Conservation (phyloP, 2,888 invertebrate genomes). For the Steinernema scapterisci region DNA sequence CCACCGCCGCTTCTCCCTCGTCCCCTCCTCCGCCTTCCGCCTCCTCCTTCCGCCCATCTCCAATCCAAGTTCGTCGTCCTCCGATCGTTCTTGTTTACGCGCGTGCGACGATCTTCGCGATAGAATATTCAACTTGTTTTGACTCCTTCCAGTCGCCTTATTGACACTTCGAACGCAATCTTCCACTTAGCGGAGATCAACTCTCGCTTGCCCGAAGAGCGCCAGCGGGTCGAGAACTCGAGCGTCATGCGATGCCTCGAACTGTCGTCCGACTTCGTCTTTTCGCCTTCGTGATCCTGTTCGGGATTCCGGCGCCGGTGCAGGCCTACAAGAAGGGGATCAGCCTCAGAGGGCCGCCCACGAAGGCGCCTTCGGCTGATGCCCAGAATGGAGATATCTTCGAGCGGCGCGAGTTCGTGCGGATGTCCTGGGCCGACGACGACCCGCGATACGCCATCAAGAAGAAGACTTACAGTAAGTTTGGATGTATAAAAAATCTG, state of each 20-base stretch:
- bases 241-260: conserved; percentile 19
- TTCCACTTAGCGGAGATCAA: conserved; percentile 11
- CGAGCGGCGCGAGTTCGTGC: conserved; percentile 5
- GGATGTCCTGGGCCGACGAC: conserved; percentile 23
- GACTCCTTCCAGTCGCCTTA: conserved; percentile 22
- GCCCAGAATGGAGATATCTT: background rate
- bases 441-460: background rate
- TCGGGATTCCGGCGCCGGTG: background rate
- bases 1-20: too few species aligned
- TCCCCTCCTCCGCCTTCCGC: background rate
- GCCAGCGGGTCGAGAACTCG: background rate
- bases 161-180: conserved; percentile 28
- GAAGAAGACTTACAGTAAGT: conserved; percentile 31
- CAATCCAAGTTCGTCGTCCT: background rate
- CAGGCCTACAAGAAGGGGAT: background rate
- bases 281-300: background rate
- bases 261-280: conserved; percentile 14
- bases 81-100: conserved; percentile 24
- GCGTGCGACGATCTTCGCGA: conserved; percentile 1
- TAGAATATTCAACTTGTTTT: conserved; percentile 30
- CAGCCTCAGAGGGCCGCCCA: background rate
- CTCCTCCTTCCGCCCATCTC: too few species aligned
- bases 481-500: too few species aligned
- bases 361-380: background rate
- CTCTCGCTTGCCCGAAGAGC: background rate